These are phyloP conservation scores for Laticauda laticaudata DNA, from an alignment of 2,113 vertebrate genomes.

Conservation along the genomic window DNA sequence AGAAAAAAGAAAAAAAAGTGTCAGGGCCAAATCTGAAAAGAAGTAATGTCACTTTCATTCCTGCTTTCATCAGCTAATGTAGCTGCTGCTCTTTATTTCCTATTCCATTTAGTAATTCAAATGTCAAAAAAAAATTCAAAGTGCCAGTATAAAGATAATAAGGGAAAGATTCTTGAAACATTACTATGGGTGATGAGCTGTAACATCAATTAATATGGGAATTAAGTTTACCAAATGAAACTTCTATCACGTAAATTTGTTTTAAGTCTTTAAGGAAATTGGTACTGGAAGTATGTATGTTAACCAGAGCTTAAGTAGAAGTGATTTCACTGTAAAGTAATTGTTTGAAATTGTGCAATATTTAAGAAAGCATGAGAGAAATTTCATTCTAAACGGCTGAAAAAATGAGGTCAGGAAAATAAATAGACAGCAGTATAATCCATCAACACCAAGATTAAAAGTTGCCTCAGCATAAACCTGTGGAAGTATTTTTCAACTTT, in stretches of 20 bases:
- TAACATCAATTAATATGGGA: constrained; percentile 38
- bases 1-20: background rate
- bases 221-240: constrained; percentile 38
- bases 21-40: background rate
- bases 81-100: background rate
- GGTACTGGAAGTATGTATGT: constrained; percentile 21
- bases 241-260: constrained; percentile 17
- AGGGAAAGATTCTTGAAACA: constrained; percentile 39
- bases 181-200: constrained; percentile 36
- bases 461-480: background rate
- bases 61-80: background rate
- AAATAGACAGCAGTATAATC: background rate
- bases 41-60: background rate
- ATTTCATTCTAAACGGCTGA: background rate
- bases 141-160: constrained; percentile 32
- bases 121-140: constrained; percentile 38
- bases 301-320: constrained; percentile 24
- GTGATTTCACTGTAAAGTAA: constrained; percentile 19
- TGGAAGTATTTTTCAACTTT: background rate
- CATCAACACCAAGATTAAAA: background rate
- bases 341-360: background rate
- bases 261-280: constrained; percentile 36
- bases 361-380: background rate
- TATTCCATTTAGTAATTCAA: constrained; percentile 7
- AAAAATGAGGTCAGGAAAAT: background rate